A percentile compares a stretch with the other conserved stretches of the same genome.
phyloP scores from a whole-genome alignment of 2,797 vertebrate genomes.

The Peromyscus eremicus region DNA sequence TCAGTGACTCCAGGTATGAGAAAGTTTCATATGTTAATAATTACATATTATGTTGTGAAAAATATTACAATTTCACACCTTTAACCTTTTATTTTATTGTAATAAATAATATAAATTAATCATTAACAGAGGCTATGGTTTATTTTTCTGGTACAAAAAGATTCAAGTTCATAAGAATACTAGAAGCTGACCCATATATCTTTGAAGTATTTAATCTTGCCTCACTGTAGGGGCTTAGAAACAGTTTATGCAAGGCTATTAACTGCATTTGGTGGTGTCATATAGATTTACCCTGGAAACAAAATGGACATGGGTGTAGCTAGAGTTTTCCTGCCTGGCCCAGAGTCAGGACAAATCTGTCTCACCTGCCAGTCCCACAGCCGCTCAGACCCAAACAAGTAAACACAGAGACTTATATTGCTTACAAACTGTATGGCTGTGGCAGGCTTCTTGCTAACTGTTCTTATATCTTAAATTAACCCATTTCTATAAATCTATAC shows the following conservation, averaged over 20 bases:
- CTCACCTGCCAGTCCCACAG: too few species aligned
- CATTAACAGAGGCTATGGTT: background rate
- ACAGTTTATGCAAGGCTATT: background rate
- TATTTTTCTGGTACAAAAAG: background rate
- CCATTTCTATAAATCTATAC: too few species aligned
- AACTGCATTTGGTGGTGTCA: background rate
- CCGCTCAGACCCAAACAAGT: too few species aligned
- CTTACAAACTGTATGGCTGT: too few species aligned
- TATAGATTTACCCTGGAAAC: background rate
- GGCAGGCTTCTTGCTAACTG: too few species aligned
- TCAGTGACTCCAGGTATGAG: background rate
- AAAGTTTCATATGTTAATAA: background rate
- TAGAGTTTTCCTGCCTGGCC: too few species aligned
- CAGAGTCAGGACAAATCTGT: too few species aligned
- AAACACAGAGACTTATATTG: too few species aligned
- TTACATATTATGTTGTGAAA: background rate
- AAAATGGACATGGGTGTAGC: too few species aligned
- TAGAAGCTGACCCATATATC: background rate
- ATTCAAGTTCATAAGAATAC: background rate
- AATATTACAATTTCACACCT: background rate
- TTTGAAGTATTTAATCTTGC: background rate
- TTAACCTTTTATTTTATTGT: background rate
- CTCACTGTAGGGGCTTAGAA: background rate
- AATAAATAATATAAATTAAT: background rate
- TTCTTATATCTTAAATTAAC: too few species aligned